These are phyloP conservation scores for Hoplostethus atlanticus DNA, from an alignment of 2,797 vertebrate genomes.

Conservation along the genomic window DNA sequence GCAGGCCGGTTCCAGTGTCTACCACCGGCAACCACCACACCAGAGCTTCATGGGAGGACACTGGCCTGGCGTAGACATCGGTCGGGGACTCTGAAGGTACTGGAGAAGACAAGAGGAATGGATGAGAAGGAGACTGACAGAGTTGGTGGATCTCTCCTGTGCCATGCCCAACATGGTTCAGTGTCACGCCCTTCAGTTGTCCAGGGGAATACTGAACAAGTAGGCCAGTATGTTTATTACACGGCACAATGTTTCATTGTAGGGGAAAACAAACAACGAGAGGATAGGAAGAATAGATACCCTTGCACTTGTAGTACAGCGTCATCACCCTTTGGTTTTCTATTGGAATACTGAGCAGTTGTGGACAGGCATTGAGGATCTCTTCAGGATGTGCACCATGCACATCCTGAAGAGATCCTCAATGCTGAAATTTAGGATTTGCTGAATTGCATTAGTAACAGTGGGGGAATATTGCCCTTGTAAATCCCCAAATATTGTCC, in stretches of 20 bases:
- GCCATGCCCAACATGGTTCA: neutral
- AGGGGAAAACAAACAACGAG: no score
- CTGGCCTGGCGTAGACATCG: constrained; percentile 89
- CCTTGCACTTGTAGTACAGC: neutral
- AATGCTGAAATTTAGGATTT: no score
- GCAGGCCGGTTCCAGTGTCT: constrained; percentile 85
- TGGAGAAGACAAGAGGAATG: constrained; percentile 55
- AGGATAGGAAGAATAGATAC: no score
- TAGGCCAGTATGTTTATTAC: no score
- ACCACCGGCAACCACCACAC: constrained; percentile 94
- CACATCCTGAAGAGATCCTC: no score
- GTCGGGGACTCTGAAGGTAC: constrained; percentile 93
- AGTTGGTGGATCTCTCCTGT: neutral
- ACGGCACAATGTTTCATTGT: no score
- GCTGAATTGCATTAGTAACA: no score
- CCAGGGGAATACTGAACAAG: no score
- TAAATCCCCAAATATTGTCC: no score
- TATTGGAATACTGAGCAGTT: neutral
- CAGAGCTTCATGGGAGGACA: constrained; percentile 93
- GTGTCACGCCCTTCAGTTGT: neutral
- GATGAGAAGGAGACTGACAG: neutral
- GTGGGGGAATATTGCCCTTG: no score
- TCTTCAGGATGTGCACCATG: no score
- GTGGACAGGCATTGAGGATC: no score
- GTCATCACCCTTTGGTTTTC: neutral